Evolutionary conservation across 2,888 invertebrate genomes (phyloP), one percentile per base, ranked within the genome.

Genomic region (Platerodrilus igneus): DNA sequence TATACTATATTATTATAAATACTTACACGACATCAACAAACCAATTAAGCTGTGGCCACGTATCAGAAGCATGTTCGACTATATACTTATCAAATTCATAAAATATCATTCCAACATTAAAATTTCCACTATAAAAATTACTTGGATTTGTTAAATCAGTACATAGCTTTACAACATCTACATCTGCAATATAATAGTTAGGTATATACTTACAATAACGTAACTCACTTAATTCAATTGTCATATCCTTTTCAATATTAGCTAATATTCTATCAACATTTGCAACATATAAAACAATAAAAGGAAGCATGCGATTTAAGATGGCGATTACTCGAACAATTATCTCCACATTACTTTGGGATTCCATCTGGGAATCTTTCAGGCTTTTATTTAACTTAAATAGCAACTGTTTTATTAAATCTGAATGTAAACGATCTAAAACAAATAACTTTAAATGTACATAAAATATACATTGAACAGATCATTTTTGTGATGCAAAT

Each of bases 21-120:
- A 25, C 78, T 75, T 64, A 83, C 83, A 77, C 69, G 60, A 74
- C 73, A 58, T 73, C 68, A 9, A 76, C 69, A 56, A 81, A 71
- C 83, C 86, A 88, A 39, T 78, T 77, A 45, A 85, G 69, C 60
- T 83, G 81, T 7, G 74, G 63, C 87, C 88, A 89, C 51, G 77
- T 76, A 45, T 77, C 76, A 48, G 77, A 73, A 4, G 74, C 72
- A 45, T 80, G 74, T 53, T 77, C 72, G 48, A 69, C 70, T 38
- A 78, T 62, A 50, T 75, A 70, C 53, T 71, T 71, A 64, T 80
- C 79, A 70, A 83, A 83, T 30, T 78, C 73, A 33, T 73, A 72
- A 26, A 78, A 61, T 35, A 83, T 66, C 52, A 77, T 64, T 33
- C 74, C 72, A 50, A 81, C 73, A 13, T 76, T 71, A 29, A 75